phyloP scores from a whole-genome alignment of 2,888 invertebrate genomes.

The Physocephala rufipes region DNA sequence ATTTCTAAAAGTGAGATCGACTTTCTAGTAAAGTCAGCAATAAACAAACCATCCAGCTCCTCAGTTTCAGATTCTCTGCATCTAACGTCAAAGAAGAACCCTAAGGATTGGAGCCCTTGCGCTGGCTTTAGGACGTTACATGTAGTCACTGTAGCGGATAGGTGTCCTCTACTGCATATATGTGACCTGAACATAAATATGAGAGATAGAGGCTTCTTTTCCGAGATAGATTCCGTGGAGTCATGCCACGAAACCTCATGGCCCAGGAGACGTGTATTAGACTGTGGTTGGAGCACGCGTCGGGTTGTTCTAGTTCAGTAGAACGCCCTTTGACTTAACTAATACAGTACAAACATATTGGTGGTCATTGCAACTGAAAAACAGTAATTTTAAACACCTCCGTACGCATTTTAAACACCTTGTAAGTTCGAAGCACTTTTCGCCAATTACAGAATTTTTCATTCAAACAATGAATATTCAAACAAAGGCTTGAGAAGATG shows the following conservation, averaged over 20 bases:
- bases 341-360: conserved; percentile 32
- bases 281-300: conserved; percentile 27
- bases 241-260: conserved; percentile 34
- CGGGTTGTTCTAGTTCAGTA: conserved; percentile 22
- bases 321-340: conserved; percentile 30
- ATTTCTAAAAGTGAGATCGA: conserved; percentile 23
- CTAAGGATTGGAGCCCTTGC: conserved; percentile 32
- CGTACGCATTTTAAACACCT: too few relatives aligned
- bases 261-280: conserved; percentile 26
- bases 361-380: too few relatives aligned
- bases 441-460: too few relatives aligned
- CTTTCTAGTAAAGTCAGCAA: conserved; percentile 1
- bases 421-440: too few relatives aligned
- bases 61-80: conserved; percentile 7
- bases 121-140: conserved; percentile 16
- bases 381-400: too few relatives aligned
- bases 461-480: too few relatives aligned
- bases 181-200: conserved; percentile 14
- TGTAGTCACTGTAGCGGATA: not conserved
- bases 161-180: conserved; percentile 19
- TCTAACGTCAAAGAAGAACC: conserved; percentile 16
- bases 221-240: not conserved
- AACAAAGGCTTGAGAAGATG: too few relatives aligned
- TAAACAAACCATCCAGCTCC: conserved; percentile 10
- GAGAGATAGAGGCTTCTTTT: not conserved